These are phyloP conservation scores for Ceratina australensis DNA, from an alignment of 1,140 invertebrate species.

Conservation along the genomic window DNA sequence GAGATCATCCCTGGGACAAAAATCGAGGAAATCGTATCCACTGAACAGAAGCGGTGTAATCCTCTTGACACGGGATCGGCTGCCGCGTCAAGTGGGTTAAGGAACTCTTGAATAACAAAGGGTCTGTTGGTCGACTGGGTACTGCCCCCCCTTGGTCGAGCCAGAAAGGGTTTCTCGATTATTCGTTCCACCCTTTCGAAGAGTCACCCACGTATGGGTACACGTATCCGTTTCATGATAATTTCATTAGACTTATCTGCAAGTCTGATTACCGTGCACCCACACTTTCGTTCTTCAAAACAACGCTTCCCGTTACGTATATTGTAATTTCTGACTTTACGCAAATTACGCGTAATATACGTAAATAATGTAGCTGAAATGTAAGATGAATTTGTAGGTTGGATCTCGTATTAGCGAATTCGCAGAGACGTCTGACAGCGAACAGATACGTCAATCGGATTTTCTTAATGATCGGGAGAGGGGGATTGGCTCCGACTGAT, in stretches of 20 bases:
- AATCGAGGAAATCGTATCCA: conserved; percentile 38
- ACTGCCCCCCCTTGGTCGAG: conserved; percentile 15
- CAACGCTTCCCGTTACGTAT: too few species aligned
- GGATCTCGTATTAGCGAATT: too few species aligned
- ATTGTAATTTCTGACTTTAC: too few species aligned
- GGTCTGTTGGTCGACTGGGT: conserved; percentile 28
- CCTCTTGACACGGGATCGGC: conserved; percentile 55
- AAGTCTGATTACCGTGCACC: neutral
- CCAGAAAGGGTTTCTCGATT: conserved; percentile 36
- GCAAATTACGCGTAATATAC: too few species aligned
- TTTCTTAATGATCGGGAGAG: neutral
- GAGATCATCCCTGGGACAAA: conserved; percentile 6
- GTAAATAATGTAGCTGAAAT: too few species aligned
- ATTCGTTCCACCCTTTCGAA: conserved; percentile 11
- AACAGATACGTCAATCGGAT: too few species aligned
- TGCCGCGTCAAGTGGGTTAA: conserved; percentile 51
- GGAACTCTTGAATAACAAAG: conserved; percentile 59
- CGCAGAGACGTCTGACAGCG: too few species aligned
- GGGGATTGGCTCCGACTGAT: neutral
- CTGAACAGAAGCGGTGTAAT: conserved; percentile 49
- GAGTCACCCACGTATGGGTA: neutral
- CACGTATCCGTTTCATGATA: too few species aligned
- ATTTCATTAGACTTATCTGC: too few species aligned
- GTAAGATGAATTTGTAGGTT: too few species aligned
- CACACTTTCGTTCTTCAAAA: neutral